Evolutionary conservation across 2,797 vertebrate species (phyloP).

Genomic region (Lemur catta): DNA sequence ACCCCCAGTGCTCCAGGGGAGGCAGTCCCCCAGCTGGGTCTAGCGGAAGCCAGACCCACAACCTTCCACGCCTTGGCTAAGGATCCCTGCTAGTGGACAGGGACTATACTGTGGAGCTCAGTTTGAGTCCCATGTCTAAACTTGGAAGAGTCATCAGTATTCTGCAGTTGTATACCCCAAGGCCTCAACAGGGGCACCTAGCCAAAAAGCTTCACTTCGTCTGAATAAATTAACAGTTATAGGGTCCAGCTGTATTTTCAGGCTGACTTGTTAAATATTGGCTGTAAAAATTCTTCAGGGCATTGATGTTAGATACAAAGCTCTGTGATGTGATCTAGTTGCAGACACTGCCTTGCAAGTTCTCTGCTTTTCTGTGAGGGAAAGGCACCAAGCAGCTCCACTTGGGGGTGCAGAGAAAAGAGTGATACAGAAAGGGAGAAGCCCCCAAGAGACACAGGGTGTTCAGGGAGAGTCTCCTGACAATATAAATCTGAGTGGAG

Average conservation of each 20-base stretch:
- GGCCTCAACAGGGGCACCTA: slow-evolving; percentile 61
- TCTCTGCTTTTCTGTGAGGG: background rate
- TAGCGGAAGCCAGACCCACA: slow-evolving; percentile 68
- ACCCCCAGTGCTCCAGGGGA: slow-evolving; percentile 24
- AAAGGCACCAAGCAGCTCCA: background rate
- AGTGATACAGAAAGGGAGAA: background rate
- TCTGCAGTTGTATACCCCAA: slow-evolving; percentile 69
- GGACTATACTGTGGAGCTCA: slow-evolving; percentile 68
- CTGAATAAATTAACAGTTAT: slow-evolving; percentile 77
- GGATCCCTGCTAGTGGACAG: slow-evolving; percentile 65
- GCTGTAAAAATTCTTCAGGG: slow-evolving; percentile 69
- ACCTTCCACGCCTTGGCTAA: slow-evolving; percentile 69
- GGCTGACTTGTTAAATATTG: slow-evolving; percentile 76
- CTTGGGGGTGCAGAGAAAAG: background rate
- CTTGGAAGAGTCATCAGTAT: slow-evolving; percentile 75
- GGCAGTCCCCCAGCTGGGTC: slow-evolving; percentile 63
- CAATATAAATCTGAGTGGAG: background rate
- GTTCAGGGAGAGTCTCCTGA: background rate
- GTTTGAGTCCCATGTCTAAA: slow-evolving; percentile 68
- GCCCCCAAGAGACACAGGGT: background rate
- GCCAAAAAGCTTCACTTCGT: slow-evolving; percentile 73
- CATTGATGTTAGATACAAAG: slow-evolving; percentile 55
- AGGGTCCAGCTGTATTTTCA: slow-evolving; percentile 78
- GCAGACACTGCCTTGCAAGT: background rate
- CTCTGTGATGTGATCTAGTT: slow-evolving; percentile 32